Percentiles rank a stretch among this genome's conserved stretches.
phyloP scores from a whole-genome alignment of 2,888 invertebrate genomes.

The Tinea trinotella region DNA sequence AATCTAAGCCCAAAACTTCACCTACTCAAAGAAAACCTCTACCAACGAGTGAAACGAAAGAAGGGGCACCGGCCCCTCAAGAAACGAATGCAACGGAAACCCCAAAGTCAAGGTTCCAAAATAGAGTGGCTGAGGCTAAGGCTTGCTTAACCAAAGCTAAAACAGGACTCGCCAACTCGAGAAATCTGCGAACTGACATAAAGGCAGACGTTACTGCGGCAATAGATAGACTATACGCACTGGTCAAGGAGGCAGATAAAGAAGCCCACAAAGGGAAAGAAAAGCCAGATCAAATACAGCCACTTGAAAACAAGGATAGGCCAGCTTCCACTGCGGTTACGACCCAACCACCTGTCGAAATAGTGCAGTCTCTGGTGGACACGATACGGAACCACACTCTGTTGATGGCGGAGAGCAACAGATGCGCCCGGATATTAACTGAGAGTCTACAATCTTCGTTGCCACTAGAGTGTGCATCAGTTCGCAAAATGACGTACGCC shows the following conservation, averaged over 20 bases:
- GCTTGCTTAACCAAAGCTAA: too few species aligned
- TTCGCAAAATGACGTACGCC: background rate
- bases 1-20: too few species aligned
- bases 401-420: slow-evolving; percentile 5
- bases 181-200: too few species aligned
- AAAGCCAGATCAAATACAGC: slow-evolving; percentile 3
- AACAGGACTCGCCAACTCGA: too few species aligned
- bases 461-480: too few species aligned
- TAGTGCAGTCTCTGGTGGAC: background rate
- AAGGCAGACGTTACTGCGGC: too few species aligned
- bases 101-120: too few species aligned
- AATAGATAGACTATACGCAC: background rate
- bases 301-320: slow-evolving; percentile 18
- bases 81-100: too few species aligned
- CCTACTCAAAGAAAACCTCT: too few species aligned
- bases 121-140: too few species aligned
- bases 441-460: slow-evolving; percentile 20
- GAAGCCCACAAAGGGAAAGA: slow-evolving; percentile 19
- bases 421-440: background rate
- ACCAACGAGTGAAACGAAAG: too few species aligned
- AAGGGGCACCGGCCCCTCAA: too few species aligned
- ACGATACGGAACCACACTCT: background rate
- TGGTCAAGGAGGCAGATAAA: slow-evolving; percentile 12
- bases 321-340: background rate
- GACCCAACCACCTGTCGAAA: background rate